phyloP scores from a whole-genome alignment of 2,797 vertebrate species.

The Tympanoctomys barrerae region DNA sequence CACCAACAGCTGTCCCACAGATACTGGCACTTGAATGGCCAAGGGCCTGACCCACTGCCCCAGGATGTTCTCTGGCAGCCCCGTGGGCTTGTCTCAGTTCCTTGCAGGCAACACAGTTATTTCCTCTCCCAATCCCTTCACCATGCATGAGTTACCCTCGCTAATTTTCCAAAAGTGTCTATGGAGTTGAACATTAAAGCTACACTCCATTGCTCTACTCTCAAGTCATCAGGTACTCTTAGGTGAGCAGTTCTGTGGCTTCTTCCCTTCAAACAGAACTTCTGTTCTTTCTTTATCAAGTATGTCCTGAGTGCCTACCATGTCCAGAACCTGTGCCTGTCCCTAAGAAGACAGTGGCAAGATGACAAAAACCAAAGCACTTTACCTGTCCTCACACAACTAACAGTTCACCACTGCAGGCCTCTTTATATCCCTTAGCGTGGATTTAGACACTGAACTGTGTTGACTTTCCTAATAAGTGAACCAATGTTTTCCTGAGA shows the following conservation, averaged over 20 bases:
- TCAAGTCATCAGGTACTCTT: not conserved
- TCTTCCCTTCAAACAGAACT: not conserved
- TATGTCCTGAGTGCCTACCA: not conserved
- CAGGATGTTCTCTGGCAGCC: not conserved
- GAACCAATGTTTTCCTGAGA: not conserved
- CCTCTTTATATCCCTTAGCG: not conserved
- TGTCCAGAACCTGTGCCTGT: not conserved
- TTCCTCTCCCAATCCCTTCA: not conserved
- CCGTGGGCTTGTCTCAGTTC: not conserved
- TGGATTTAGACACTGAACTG: not conserved
- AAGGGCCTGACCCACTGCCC: not conserved
- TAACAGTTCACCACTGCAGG: not conserved
- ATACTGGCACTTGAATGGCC: too few species aligned
- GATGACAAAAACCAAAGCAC: rapidly evolving
- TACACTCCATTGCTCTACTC: not conserved
- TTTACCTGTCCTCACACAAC: not conserved
- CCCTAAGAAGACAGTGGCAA: not conserved
- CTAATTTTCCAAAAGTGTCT: not conserved
- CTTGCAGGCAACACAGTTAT: too few species aligned
- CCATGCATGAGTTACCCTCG: rapidly evolving
- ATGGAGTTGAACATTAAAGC: not conserved
- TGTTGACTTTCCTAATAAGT: not conserved
- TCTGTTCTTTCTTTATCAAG: not conserved
- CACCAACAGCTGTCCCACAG: not conserved
- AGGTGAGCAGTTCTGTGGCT: not conserved